These are phyloP conservation scores for Dorcus parallelipipedus DNA, from an alignment of 2,888 invertebrate species.

Conservation along the genomic window DNA sequence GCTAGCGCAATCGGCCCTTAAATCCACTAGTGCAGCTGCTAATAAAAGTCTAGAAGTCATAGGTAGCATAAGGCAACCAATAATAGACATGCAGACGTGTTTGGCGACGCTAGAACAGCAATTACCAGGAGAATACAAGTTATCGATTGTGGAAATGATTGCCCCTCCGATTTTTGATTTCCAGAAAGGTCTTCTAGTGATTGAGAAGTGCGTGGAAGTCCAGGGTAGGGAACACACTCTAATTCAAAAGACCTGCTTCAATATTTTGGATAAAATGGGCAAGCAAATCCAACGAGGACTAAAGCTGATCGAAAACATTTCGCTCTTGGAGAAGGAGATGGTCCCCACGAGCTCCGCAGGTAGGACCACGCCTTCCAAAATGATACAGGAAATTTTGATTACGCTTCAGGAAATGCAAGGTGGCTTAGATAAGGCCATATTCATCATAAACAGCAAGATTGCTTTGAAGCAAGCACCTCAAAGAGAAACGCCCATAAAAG, in stretches of 20 bases:
- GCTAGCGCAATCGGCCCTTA: constrained; percentile 60
- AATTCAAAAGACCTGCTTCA: constrained; percentile 66
- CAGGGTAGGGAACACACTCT: constrained; percentile 65
- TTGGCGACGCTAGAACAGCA: constrained; percentile 53
- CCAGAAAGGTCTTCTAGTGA: constrained; percentile 62
- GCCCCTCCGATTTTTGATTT: constrained; percentile 60
- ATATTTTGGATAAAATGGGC: constrained; percentile 61
- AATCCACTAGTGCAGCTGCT: constrained; percentile 65
- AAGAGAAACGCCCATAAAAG: constrained; percentile 13
- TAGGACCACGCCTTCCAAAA: constrained; percentile 45
- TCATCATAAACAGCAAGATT: constrained; percentile 24
- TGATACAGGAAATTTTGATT: constrained; percentile 51
- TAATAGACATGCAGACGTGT: constrained; percentile 63
- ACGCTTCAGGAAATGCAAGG: constrained; percentile 60
- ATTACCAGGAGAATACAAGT: constrained; percentile 46
- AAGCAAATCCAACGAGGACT: constrained; percentile 56
- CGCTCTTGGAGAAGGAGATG: constrained; percentile 49
- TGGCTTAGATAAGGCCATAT: constrained; percentile 49
- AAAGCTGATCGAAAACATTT: constrained; percentile 53
- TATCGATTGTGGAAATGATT: constrained; percentile 57
- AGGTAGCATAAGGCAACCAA: constrained; percentile 58
- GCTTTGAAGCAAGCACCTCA: constrained; percentile 22
- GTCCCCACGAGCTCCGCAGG: constrained; percentile 41
- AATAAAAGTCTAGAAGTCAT: constrained; percentile 66
- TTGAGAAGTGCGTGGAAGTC: constrained; percentile 67